Base-by-base conservation (phyloP, 2,113 vertebrate genomes). In the Mirounga angustirostris region DNA sequence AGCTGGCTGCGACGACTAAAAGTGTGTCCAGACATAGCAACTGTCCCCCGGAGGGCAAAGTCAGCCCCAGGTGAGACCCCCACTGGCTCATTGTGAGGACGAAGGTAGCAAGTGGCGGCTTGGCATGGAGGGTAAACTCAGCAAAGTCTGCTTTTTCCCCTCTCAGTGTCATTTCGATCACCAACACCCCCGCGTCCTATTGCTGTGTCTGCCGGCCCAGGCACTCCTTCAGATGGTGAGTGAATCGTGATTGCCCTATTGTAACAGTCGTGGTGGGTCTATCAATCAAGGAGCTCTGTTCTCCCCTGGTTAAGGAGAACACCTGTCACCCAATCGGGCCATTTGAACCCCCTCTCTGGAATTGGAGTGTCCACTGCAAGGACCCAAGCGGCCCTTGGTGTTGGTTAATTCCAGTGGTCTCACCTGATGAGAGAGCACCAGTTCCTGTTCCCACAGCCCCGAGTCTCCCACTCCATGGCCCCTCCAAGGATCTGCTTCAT, bases 381-480 rank as follows among this genome's bases (percentile, higher is more conserved):
- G 65, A 7, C 15, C 33, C 28, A 16, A 71, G 52, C 11, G 36
- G 14, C 28, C 30, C 36, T 30, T 43, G 13, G 26, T 40, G 13
- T 59, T 43, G 33, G 22, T 50, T 81, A 22, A 54, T 24, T 65
- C 40, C 74, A 33, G 14, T 0, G 59, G 40, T 30, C 50, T 56
- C 76, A 7, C 59, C 4, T 11, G 9, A 36, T n/a, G 21, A 43
- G 10, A 30, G 10, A 1, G 7, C 10, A 28, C 30, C 16, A 56
- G 33, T 16, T 84, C 58, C 52, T 52, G 26, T 30, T 24, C 19
- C 61, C 40, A 4, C 22, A 59, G 78, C 24, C 43, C 67, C 30
- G 50, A 15, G 21, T 19, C 11, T n/a, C 13, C 9, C 4, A 0
- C 18, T n/a, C 21, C 15, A 1, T 0, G 2, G 21, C 8, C 58